Evolutionary conservation across 2,113 vertebrate genomes (phyloP).

Genomic region (Coryphaenoides rupestris): DNA sequence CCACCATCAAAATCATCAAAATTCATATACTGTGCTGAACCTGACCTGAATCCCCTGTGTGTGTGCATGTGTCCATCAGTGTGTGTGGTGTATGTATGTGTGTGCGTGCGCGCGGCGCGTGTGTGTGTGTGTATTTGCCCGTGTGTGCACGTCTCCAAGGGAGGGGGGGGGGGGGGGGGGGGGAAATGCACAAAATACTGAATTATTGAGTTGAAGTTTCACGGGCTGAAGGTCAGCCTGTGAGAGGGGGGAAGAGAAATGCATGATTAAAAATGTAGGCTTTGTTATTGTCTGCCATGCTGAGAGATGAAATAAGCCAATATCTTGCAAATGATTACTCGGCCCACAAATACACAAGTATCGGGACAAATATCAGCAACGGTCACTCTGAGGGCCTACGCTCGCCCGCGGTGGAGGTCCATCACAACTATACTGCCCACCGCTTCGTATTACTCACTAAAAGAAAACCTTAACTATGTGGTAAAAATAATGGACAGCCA

Average conservation of each 20-base stretch:
- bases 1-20: slow-evolving; percentile 61
- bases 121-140: slow-evolving; percentile 19
- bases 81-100: slow-evolving; percentile 15
- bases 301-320: slow-evolving; percentile 54
- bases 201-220: slow-evolving; percentile 78
- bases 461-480: slow-evolving; percentile 26
- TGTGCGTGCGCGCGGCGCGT: slow-evolving; percentile 27
- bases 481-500: slow-evolving; percentile 15
- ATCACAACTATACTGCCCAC: slow-evolving; percentile 4
- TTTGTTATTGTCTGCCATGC: slow-evolving; percentile 66
- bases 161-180: too few species aligned
- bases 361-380: neutral
- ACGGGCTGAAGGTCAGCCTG: slow-evolving; percentile 73
- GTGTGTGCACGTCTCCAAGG: slow-evolving; percentile 25
- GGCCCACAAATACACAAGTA: slow-evolving; percentile 16
- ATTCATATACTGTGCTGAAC: slow-evolving; percentile 47
- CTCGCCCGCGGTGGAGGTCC: slow-evolving; percentile 6
- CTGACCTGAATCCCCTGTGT: slow-evolving; percentile 9
- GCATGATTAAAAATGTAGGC: slow-evolving; percentile 77
- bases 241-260: slow-evolving; percentile 37
- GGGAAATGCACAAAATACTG: too few species aligned
- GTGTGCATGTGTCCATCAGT: slow-evolving; percentile 4
- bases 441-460: slow-evolving; percentile 27
- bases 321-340: slow-evolving; percentile 47
- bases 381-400: too few species aligned